Evolutionary conservation across 2,888 invertebrate genomes (phyloP), one percentile per base, ranked within the genome.

Genomic region (Caenorhabditis uteleia): DNA sequence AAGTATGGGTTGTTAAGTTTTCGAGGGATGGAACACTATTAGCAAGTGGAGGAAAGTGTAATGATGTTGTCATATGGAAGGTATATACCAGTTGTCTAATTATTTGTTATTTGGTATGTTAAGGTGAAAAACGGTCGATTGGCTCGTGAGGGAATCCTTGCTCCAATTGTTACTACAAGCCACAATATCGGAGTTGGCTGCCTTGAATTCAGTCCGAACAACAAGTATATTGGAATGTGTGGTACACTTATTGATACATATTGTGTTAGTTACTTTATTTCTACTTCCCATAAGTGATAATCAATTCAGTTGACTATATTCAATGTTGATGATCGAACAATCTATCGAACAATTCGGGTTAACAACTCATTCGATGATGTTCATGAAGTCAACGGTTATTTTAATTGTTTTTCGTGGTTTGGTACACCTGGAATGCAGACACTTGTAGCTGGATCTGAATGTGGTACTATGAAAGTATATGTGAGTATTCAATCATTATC

Each of bases 21-120:
- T 80, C 79, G 5, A 59, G 70, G 10, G 65, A 72, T 49, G 79
- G 79, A 36, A 60, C 58, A 43, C 57, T 59, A 38, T 40, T 79
- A 49, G 76, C 77, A 3, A 70, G 75, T 8, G 77, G 75, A 10
- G 71, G 74, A 16, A 73, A 65, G 40, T 62, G 62, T 44, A 65
- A 67, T 29, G 16, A 50, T 20, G 59, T 79, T n/a, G 50, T 47
- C 29, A 49, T 79, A 6, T 79, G 74, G 68, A 53, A 65, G 26
- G 67, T 69, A 18, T n/a, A n/a, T n/a, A n/a, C n/a, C n/a, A 46
- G 7, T 27, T 21, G 18, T 49, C 31, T 42, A 10, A 3, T 14
- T 23, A 36, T 36, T 4, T n/a, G 12, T 21, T 50, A 26, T 46
- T 21, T 6, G 50, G 18, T 20, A 20, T 44, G 31, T 57, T 21